A percentile compares a stretch with the other conserved stretches of the same genome.
Conservation (phyloP, 2,113 vertebrate species). For the Regulus satrapa region DNA sequence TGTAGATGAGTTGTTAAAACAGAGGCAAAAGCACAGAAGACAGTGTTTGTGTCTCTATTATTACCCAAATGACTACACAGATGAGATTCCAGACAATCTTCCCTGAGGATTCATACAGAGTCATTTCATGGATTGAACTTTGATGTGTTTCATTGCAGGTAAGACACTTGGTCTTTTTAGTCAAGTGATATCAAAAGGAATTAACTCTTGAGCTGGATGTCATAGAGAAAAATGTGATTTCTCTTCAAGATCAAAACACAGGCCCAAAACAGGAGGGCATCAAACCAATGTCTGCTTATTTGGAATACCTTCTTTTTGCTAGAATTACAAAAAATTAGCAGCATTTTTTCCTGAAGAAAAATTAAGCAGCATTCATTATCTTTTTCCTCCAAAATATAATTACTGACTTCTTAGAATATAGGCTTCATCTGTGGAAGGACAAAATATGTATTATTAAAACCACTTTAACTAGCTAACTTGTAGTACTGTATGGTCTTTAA, state of each 20-base stretch:
- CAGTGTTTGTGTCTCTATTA: background rate
- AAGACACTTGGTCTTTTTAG: background rate
- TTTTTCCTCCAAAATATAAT: background rate
- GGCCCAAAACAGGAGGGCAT: background rate
- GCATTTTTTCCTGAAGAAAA: background rate
- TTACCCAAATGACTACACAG: background rate
- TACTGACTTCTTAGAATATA: background rate
- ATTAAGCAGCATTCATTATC: background rate
- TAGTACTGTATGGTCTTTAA: background rate
- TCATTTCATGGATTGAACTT: background rate
- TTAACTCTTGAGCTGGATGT: background rate
- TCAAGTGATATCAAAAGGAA: background rate
- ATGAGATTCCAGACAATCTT: background rate
- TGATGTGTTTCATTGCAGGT: background rate
- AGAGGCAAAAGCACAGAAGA: background rate
- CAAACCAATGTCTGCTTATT: background rate
- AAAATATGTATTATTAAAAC: background rate
- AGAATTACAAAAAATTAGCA: background rate
- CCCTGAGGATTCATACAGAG: background rate
- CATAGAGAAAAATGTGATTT: background rate
- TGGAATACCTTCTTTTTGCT: background rate
- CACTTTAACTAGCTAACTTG: background rate
- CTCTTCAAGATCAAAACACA: background rate
- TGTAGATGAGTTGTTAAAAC: background rate
- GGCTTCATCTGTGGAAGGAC: background rate